These are phyloP conservation scores for Paraescarpia echinospica DNA, from an alignment of 1,140 invertebrate species.

Conservation along the genomic window DNA sequence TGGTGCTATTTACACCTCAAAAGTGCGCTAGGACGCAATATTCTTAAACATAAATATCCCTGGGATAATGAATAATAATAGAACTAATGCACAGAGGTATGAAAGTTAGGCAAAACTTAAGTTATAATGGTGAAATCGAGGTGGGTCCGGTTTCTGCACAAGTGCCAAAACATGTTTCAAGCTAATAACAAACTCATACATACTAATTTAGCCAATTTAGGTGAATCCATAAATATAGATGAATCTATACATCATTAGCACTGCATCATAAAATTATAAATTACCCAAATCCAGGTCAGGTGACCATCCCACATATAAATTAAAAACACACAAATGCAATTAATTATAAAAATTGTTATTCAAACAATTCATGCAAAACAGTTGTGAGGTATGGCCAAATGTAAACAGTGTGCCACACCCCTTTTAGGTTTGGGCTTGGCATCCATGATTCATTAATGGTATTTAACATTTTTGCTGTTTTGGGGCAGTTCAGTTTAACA, in stretches of 20 bases:
- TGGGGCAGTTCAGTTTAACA: neutral
- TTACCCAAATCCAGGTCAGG: no score
- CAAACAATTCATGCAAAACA: neutral
- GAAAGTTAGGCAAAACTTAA: no score
- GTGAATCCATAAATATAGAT: neutral
- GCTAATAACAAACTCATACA: neutral
- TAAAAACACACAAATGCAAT: slow-evolving; percentile 4
- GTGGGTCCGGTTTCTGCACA: no score
- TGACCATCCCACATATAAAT: neutral
- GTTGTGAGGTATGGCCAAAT: neutral
- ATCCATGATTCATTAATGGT: neutral
- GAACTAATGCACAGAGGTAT: no score
- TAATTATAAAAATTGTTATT: slow-evolving; percentile 20
- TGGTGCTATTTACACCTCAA: no score
- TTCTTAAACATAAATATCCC: no score
- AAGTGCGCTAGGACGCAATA: no score
- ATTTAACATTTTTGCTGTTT: neutral
- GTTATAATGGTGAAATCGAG: no score
- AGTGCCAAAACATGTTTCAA: no score
- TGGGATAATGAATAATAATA: no score
- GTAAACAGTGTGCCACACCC: neutral
- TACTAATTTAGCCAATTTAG: neutral
- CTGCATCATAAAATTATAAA: no score
- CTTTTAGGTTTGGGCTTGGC: neutral
- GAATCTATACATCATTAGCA: neutral